Evolutionary conservation across 2,113 vertebrate genomes (phyloP), one percentile per base, ranked within the genome.

Genomic region (Cyanoramphus novaezelandiae): DNA sequence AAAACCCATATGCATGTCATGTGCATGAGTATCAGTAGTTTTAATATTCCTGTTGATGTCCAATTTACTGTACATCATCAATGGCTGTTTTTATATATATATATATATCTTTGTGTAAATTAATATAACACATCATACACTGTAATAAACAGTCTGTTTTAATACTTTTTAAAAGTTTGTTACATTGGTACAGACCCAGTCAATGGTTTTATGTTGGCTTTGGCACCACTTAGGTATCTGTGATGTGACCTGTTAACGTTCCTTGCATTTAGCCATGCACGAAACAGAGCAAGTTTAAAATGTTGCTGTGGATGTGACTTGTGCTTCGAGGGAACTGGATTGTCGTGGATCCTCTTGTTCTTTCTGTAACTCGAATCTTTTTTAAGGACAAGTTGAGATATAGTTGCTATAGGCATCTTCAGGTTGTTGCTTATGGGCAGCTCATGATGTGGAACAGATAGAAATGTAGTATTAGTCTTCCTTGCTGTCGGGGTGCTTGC

Each of bases 71-170:
- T 98, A 98, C 98, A 97, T 98, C 98, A 97, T 97, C 98, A 98
- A 97, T 94, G 93, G 95, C 94, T 97, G 98, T 97, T 98, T 98
- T 98, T 98, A 98, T 98, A 98, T 98, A 98, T 97, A 98, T 98
- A 98, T 97, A 98, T 98, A 97, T 98, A 97, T 97, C 97, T 97
- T 98, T 97, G 97, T 98, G 97, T 98, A 98, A 98, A 98, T 98
- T 98, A 98, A 98, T 98, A 98, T 98, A 98, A 98, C 97, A 94
- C 97, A 96, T 98, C 97, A 97, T 98, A 98, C 96, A 93, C 96
- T 97, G 98, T 98, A 98, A 98, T 98, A 98, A 98, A 98, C 95
- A 71, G 90, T 98, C 97, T 98, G 97, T 98, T 98, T 98, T 98
- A 98, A 97, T 98, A 97, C 96, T 96, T 97, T 88, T 94, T 62